Evolutionary conservation across 2,113 vertebrate genomes (phyloP).

Genomic region (Tachycineta bicolor): DNA sequence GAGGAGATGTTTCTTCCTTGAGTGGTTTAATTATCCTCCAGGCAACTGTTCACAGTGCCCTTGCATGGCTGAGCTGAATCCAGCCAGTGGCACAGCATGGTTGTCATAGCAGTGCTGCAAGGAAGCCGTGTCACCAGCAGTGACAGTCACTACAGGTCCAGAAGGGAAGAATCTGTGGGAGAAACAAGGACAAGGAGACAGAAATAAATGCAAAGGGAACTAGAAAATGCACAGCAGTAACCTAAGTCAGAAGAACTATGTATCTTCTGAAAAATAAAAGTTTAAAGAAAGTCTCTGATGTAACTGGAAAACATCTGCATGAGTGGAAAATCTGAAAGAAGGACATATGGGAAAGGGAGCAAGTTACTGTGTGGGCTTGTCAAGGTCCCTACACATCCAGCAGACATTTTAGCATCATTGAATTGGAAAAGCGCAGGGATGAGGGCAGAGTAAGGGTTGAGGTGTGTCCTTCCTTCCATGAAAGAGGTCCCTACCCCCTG

Average conservation of each 20-base stretch:
- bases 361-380: not conserved
- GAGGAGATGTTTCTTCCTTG: conserved; percentile 14
- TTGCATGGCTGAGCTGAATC: not conserved
- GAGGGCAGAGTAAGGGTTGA: not conserved
- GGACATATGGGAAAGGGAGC: not conserved
- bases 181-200: not conserved
- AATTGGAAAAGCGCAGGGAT: too few relatives aligned
- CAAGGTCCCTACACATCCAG: not conserved
- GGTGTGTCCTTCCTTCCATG: not conserved
- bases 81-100: conserved; percentile 14
- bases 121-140: conserved; percentile 10
- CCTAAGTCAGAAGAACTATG: not conserved
- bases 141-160: not conserved
- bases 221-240: not conserved
- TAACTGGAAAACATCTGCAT: not conserved
- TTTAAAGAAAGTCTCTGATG: not conserved
- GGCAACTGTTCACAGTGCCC: not conserved
- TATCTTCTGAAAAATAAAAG: not conserved
- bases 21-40: conserved; percentile 6
- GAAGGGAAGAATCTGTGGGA: not conserved
- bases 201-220: not conserved
- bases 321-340: not conserved
- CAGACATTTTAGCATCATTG: not conserved
- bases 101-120: not conserved
- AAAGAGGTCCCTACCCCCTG: not conserved